A percentile compares a stretch with the other conserved stretches of the same genome.
phyloP scores from a whole-genome alignment of 1,140 invertebrate species.

The Berghia stephanieae region DNA sequence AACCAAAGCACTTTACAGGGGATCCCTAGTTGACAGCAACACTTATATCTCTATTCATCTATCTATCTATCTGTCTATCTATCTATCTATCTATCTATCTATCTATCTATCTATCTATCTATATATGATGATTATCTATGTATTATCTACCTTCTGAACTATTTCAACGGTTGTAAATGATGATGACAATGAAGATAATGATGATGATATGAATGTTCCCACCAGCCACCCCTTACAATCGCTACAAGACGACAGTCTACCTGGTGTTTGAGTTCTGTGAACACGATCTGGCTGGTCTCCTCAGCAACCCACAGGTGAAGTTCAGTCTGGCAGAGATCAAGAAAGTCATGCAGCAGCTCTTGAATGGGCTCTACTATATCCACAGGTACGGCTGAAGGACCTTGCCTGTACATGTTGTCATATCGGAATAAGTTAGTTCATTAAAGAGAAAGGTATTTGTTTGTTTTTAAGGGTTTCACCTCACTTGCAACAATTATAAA shows the following conservation, averaged over 20 bases:
- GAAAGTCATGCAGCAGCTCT: conserved; percentile 94
- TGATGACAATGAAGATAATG: neutral
- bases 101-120: too few species aligned
- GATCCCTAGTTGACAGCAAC: too few species aligned
- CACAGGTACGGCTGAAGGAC: conserved; percentile 70
- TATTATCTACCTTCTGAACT: too few species aligned
- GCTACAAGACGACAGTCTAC: conserved; percentile 90
- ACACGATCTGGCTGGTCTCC: conserved; percentile 95
- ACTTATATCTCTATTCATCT: too few species aligned
- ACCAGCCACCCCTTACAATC: conserved; percentile 83
- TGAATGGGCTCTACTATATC: conserved; percentile 97
- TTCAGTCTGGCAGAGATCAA: conserved; percentile 97
- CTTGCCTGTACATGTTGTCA: neutral
- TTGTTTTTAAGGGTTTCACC: too few species aligned
- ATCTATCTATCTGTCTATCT: too few species aligned
- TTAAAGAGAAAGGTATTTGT: too few species aligned
- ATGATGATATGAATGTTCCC: conserved; percentile 41
- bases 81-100: too few species aligned
- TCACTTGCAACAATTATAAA: too few species aligned
- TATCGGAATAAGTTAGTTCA: too few species aligned
- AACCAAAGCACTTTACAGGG: too few species aligned
- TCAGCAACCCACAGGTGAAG: conserved; percentile 96
- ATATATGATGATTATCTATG: too few species aligned
- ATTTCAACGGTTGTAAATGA: neutral
- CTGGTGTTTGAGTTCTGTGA: conserved; percentile 99